Evolutionary conservation across 2,797 vertebrate genomes (phyloP).

Genomic region (Propithecus perrieri): DNA sequence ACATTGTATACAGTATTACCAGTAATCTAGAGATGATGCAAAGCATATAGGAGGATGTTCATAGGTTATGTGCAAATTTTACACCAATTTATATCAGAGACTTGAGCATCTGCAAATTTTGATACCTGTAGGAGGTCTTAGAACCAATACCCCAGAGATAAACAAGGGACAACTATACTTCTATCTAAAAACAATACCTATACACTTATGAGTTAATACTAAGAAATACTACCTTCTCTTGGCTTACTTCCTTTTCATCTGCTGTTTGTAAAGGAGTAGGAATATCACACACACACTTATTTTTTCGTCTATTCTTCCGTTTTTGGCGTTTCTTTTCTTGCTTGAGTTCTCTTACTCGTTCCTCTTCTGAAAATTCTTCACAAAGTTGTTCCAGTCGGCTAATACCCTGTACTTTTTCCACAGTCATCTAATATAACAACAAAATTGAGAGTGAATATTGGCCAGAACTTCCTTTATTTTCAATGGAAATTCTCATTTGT

Average conservation of each 20-base stretch:
- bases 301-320: constrained; percentile 97
- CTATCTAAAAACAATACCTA: not conserved
- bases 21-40: not conserved
- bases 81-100: not conserved
- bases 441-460: constrained; percentile 39
- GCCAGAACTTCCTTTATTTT: constrained; percentile 26
- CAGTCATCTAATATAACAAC: constrained; percentile 91
- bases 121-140: not conserved
- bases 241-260: constrained; percentile 89
- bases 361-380: constrained; percentile 97
- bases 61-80: not conserved
- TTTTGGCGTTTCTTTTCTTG: constrained; percentile 99
- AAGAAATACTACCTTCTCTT: constrained; percentile 89
- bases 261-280: constrained; percentile 87
- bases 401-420: constrained; percentile 98
- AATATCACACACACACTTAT: constrained; percentile 94
- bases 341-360: constrained; percentile 95
- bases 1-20: not conserved
- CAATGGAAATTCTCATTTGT: constrained; percentile 2
- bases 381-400: constrained; percentile 97
- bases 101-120: not conserved
- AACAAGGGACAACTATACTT: not conserved
- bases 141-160: not conserved
- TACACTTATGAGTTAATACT: not conserved
- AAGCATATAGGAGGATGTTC: not conserved